Conservation (phyloP, 2,113 vertebrate species). For the Acanthisitta chloris region DNA sequence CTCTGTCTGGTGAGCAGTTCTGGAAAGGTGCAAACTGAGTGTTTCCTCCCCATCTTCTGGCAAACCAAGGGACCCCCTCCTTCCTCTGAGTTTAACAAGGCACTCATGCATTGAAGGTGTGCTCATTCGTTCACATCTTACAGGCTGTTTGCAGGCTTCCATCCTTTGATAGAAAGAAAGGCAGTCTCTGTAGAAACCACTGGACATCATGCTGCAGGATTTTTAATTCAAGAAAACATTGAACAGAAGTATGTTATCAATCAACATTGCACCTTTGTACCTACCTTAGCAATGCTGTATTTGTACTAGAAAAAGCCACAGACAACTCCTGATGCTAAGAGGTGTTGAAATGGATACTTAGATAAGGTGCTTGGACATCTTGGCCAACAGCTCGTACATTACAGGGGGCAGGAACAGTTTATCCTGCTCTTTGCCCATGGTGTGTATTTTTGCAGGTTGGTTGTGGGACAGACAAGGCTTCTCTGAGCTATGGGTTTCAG, state of each 20-base stretch:
- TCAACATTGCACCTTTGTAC: background rate
- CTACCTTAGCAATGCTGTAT: background rate
- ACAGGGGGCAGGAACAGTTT: background rate
- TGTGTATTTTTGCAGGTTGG: background rate
- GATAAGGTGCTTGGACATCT: background rate
- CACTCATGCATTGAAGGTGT: background rate
- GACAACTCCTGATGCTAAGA: background rate
- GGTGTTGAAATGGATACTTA: background rate
- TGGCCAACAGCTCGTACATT: background rate
- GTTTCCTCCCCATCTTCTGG: background rate
- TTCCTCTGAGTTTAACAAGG: background rate
- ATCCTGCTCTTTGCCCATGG: background rate
- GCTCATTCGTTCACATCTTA: background rate
- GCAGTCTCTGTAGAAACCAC: background rate
- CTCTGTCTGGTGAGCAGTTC: background rate
- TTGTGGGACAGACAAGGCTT: background rate
- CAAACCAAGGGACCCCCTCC: background rate
- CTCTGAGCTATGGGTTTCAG: background rate
- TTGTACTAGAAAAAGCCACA: background rate
- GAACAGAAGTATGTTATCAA: background rate
- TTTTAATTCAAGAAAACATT: background rate
- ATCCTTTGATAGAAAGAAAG: background rate
- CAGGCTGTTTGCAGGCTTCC: background rate
- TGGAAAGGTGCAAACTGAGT: background rate
- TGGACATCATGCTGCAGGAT: background rate